Evolutionary conservation across 2,797 vertebrate species (phyloP), one percentile per base, ranked within the genome.

Genomic region (Hypotaenidia okinawae): DNA sequence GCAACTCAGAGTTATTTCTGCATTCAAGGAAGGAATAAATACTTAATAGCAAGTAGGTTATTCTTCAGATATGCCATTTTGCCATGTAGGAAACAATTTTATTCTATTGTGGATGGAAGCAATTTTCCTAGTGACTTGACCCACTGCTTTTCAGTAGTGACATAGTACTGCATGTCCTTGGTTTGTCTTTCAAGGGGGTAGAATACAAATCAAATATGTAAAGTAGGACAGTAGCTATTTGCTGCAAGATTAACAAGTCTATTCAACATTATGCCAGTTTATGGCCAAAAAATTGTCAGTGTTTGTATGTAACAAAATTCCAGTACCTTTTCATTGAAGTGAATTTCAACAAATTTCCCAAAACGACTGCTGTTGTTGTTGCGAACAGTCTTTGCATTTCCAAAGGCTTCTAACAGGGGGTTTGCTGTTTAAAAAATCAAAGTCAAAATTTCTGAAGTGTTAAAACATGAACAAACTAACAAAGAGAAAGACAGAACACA

Each of bases 301-400:
- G 18, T 6, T 47, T 64, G n/a, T 45, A n/a, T 58, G n/a, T 47
- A 83, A 73, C 28, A 77, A 89, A 77, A 80, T 63, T 87, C 73
- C 45, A 45, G 59, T 97, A 99, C 99, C 98, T 99, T 99, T 91
- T 99, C 98, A 97, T 99, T 99, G 87, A 99, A 99, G 97, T 99
- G 99, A 96, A 99, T 99, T 98, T 99, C 99, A 83, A 99, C 99
- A 97, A 99, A 99, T 97, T 99, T 99, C 90, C 99, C 99, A 98
- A 99, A 99, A 76, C 99, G 99, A 95, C 99, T 99, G 93, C 99
- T 99, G 97, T 99, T 99, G 96, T 99, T 99, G 96, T 99, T 99
- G 66, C 99, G 98, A 95, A 99, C 99, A 23, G 99, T 99, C 96
- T 99, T 99, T 82, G 99, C 99, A 66, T 99, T 99, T 97, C 99